phyloP scores from a whole-genome alignment of 2,113 vertebrate species.

The Istiophorus platypterus region DNA sequence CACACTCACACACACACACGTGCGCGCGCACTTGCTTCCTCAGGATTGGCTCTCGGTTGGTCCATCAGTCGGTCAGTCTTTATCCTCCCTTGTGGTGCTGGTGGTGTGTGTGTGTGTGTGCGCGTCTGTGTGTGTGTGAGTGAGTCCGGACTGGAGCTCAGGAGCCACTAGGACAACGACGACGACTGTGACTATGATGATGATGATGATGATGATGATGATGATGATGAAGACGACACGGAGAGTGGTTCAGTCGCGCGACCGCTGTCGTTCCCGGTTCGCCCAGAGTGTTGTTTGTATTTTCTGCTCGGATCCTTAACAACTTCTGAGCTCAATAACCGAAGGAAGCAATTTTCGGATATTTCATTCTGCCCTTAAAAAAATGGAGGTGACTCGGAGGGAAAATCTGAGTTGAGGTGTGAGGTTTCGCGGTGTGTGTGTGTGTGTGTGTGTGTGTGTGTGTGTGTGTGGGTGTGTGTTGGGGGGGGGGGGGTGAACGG shows the following conservation, averaged over 20 bases:
- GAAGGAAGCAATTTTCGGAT: constrained; percentile 23
- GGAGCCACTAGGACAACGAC: constrained; percentile 37
- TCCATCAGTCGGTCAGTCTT: constrained; percentile 74
- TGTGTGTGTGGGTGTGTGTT: too few species aligned
- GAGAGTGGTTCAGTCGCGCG: constrained; percentile 58
- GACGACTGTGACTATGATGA: constrained; percentile 3
- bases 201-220: background rate
- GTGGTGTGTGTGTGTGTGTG: constrained; percentile 14
- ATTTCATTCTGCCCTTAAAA: constrained; percentile 1
- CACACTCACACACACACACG: constrained; percentile 33
- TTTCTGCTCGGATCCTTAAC: constrained; percentile 36
- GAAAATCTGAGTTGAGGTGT: constrained; percentile 65
- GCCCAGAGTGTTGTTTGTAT: constrained; percentile 3
- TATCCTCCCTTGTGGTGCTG: constrained; percentile 53
- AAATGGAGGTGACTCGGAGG: constrained; percentile 31
- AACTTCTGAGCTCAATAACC: constrained; percentile 38
- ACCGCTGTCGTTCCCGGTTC: constrained; percentile 39
- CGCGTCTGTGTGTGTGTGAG: constrained; percentile 19
- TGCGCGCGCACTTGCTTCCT: constrained; percentile 64
- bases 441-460: too few species aligned
- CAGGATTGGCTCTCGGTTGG: constrained; percentile 71
- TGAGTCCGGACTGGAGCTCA: constrained; percentile 44
- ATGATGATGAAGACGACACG: constrained; percentile 39
- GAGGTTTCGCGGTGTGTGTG: constrained; percentile 51
- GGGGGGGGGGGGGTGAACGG: constrained; percentile 47